Conservation (phyloP, 2,113 vertebrate genomes). For the Microtus richardsoni region DNA sequence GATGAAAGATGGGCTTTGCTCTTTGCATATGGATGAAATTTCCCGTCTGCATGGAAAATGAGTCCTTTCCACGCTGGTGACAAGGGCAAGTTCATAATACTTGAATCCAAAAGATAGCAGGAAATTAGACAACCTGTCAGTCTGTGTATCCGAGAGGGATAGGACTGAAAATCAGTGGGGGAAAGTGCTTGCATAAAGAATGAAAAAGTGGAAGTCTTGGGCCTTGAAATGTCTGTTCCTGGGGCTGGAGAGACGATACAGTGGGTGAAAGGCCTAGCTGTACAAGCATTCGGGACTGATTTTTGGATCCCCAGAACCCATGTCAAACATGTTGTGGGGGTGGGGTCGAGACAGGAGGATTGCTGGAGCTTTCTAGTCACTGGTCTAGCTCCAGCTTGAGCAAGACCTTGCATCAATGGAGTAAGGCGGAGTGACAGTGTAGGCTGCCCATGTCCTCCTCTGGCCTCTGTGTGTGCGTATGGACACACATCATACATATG, state of each 20-base stretch:
- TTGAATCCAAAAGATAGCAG: constrained; percentile 64
- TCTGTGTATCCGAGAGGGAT: constrained; percentile 75
- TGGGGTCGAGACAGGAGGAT: background rate
- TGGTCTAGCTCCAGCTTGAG: background rate
- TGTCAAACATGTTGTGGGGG: background rate
- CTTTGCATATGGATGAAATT: constrained; percentile 74
- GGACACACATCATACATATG: background rate
- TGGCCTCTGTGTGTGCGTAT: background rate
- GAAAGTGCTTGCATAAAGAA: constrained; percentile 81
- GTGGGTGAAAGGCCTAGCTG: background rate
- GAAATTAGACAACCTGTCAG: constrained; percentile 84
- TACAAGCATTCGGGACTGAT: background rate
- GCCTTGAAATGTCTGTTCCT: background rate
- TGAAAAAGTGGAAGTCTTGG: constrained; percentile 9
- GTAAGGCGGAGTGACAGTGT: background rate
- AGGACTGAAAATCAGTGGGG: constrained; percentile 79
- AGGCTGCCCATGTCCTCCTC: background rate
- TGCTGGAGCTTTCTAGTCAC: background rate
- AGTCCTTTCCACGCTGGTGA: constrained; percentile 58
- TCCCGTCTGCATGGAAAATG: constrained; percentile 71
- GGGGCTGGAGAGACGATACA: background rate
- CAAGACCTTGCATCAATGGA: background rate
- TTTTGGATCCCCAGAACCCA: background rate
- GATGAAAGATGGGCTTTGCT: constrained; percentile 38
- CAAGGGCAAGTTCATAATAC: background rate